Conservation (phyloP, 2,888 invertebrate genomes). For the Subacronicta megacephala region DNA sequence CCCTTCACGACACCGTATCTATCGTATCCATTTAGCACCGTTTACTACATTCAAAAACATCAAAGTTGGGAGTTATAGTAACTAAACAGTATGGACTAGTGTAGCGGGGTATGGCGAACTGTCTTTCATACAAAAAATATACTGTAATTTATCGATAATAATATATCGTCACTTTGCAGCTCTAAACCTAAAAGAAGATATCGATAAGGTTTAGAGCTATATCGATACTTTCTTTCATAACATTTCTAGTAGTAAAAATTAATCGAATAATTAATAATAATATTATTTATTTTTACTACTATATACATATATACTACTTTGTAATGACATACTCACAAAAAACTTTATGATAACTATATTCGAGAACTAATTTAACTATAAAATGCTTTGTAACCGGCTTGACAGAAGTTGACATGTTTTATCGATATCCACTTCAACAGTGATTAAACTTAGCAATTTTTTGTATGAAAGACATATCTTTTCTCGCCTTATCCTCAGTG, state of each 20-base stretch:
- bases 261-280: no score
- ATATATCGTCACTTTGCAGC: no score
- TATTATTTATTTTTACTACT: no score
- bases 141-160: neutral
- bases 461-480: neutral
- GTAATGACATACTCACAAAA: no score
- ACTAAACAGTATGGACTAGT: conserved; percentile 49
- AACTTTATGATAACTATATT: no score
- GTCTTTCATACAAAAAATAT: conserved; percentile 20
- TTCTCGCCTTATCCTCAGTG: conserved; percentile 18
- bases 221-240: neutral
- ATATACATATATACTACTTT: no score
- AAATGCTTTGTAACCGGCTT: no score
- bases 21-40: conserved; percentile 66
- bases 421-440: no score
- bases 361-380: no score
- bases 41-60: conserved; percentile 57
- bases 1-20: conserved; percentile 7
- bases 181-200: neutral
- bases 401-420: no score
- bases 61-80: conserved; percentile 17
- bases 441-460: neutral
- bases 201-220: neutral
- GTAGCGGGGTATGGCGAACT: conserved; percentile 25
- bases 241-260: no score